Evolutionary conservation across 2,797 vertebrate species (phyloP).

Genomic region (Salmo trutta): DNA sequence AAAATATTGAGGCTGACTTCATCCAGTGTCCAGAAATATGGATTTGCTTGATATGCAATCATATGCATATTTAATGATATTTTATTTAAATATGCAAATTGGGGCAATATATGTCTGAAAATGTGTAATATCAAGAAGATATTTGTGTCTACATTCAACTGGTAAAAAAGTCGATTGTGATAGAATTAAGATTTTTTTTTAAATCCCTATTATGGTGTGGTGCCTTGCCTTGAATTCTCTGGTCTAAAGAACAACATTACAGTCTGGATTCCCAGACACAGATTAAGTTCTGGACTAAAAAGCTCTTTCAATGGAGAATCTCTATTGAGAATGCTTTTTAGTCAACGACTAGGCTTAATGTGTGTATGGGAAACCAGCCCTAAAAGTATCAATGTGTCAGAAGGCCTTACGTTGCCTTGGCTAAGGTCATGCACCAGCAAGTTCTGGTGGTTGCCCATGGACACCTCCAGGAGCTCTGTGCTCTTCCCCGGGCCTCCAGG

Average conservation of each 20-base stretch:
- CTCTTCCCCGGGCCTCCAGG: conserved; percentile 64
- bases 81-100: too few relatives aligned
- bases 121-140: too few relatives aligned
- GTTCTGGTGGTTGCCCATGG: conserved; percentile 77
- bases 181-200: too few relatives aligned
- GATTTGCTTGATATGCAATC: too few relatives aligned
- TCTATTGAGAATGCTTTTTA: background rate
- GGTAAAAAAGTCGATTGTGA: too few relatives aligned
- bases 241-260: background rate
- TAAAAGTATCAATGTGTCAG: background rate
- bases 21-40: too few relatives aligned
- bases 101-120: too few relatives aligned
- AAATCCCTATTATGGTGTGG: too few relatives aligned
- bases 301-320: background rate
- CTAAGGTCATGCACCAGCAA: conserved; percentile 89
- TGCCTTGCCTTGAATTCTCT: background rate
- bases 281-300: background rate
- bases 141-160: too few relatives aligned
- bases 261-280: background rate
- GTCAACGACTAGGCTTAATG: background rate
- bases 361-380: background rate
- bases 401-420: conserved; percentile 69
- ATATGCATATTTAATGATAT: too few relatives aligned
- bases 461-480: conserved; percentile 75
- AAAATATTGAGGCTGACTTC: too few relatives aligned